Evolutionary conservation across 2,113 vertebrate genomes (phyloP).

Genomic region (Sardina pilchardus): DNA sequence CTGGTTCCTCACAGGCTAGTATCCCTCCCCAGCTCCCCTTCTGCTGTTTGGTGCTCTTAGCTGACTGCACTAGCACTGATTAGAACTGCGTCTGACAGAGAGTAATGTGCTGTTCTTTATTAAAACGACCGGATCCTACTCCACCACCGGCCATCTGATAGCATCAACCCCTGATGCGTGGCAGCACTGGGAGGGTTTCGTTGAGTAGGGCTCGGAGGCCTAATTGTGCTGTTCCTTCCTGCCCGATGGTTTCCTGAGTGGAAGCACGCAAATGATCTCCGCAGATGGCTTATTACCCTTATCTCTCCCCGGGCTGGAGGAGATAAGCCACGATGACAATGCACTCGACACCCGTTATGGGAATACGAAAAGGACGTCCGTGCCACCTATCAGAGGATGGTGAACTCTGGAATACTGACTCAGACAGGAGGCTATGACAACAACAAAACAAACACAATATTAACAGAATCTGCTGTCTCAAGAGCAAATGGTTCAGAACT

Average conservation of each 20-base stretch:
- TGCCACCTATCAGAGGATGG: background rate
- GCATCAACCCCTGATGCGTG: background rate
- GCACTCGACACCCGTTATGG: background rate
- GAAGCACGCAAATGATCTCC: slow-evolving; percentile 2
- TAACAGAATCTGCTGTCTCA: too few relatives aligned
- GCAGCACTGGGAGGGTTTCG: background rate
- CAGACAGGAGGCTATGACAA: too few relatives aligned
- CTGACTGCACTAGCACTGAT: background rate
- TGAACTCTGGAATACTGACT: too few relatives aligned
- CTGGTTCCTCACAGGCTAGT: background rate
- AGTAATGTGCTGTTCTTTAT: background rate
- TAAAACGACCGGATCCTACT: background rate
- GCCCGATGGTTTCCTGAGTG: slow-evolving; percentile 7
- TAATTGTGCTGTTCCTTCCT: slow-evolving; percentile 25
- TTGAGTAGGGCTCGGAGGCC: background rate
- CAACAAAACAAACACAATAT: too few relatives aligned
- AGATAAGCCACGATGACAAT: slow-evolving; percentile 15
- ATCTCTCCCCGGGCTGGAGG: background rate
- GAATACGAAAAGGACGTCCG: background rate
- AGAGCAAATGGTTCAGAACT: too few relatives aligned
- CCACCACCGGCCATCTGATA: background rate
- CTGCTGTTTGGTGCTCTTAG: background rate
- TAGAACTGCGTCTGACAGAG: background rate
- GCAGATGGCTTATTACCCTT: slow-evolving; percentile 23
- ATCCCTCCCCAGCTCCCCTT: too few relatives aligned